Evolutionary conservation across 2,113 vertebrate genomes (phyloP).

Genomic region (Theristicus caerulescens): DNA sequence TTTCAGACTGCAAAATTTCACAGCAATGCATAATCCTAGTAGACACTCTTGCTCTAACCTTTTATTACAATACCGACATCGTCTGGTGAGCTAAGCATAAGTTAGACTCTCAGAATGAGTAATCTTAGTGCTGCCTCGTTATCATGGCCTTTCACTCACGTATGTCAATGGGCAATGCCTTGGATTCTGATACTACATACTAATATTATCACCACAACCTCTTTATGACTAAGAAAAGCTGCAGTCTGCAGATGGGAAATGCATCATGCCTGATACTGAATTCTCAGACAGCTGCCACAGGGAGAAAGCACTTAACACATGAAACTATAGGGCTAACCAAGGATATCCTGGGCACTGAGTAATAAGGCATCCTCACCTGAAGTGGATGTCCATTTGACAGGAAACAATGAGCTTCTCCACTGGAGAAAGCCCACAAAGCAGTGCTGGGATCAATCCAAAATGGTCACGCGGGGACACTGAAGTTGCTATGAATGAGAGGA

Average conservation of each 20-base stretch:
- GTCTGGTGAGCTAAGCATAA: background rate
- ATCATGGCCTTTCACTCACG: background rate
- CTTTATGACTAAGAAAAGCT: background rate
- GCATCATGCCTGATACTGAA: background rate
- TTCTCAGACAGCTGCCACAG: background rate
- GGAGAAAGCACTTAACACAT: background rate
- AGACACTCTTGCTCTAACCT: background rate
- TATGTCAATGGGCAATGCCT: background rate
- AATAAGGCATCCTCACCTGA: background rate
- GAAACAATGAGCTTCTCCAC: background rate
- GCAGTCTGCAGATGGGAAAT: background rate
- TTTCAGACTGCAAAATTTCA: background rate
- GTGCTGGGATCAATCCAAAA: background rate
- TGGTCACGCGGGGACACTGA: background rate
- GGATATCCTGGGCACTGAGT: background rate
- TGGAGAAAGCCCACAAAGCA: background rate
- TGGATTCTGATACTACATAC: background rate
- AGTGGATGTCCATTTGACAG: background rate
- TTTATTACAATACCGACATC: background rate
- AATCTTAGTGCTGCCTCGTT: background rate
- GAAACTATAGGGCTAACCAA: background rate
- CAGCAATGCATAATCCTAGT: background rate
- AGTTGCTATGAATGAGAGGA: background rate
- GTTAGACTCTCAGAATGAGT: background rate
- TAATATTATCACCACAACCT: background rate